Percentiles rank a stretch among this genome's conserved stretches.
Evolutionary conservation across 2,797 vertebrate species (phyloP).

Genomic region (Esox masquinongy): DNA sequence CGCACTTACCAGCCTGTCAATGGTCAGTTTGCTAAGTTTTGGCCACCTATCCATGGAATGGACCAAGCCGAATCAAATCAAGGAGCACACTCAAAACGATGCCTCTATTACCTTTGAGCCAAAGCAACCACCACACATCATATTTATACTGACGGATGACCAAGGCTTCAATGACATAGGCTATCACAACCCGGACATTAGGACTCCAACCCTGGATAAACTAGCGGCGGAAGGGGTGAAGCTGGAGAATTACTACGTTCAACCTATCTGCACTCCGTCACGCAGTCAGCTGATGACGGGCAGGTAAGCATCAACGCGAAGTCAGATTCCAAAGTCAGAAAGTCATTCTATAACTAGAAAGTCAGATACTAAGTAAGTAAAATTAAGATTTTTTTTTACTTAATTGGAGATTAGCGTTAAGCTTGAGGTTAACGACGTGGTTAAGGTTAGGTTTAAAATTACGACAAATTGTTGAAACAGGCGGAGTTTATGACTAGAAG

Average conservation of each 20-base stretch:
- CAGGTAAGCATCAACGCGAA: slow-evolving; percentile 74
- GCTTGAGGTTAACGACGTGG: too few species aligned
- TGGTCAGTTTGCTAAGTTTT: slow-evolving; percentile 80
- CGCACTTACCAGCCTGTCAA: slow-evolving; percentile 75
- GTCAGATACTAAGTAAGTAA: too few species aligned
- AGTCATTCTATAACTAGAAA: too few species aligned
- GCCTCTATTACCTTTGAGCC: slow-evolving; percentile 35
- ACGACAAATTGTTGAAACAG: too few species aligned
- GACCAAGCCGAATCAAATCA: slow-evolving; percentile 71
- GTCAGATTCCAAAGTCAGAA: too few species aligned
- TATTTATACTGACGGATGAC: slow-evolving; percentile 95
- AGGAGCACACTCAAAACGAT: slow-evolving; percentile 52
- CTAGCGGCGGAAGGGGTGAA: slow-evolving; percentile 91
- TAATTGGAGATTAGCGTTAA: too few species aligned
- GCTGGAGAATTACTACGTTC: slow-evolving; percentile 96
- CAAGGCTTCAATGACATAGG: slow-evolving; percentile 95
- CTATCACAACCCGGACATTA: slow-evolving; percentile 91
- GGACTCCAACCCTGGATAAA: slow-evolving; percentile 90
- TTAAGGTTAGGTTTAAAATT: too few species aligned
- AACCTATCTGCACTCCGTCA: slow-evolving; percentile 96
- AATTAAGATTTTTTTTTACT: too few species aligned
- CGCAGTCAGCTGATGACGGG: slow-evolving; percentile 95
- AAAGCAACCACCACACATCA: slow-evolving; percentile 84
- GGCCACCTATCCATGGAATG: slow-evolving; percentile 81
- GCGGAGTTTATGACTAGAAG: too few species aligned